Base-by-base conservation (phyloP, 2,888 invertebrate species). In the Herminia tarsipennalis region DNA sequence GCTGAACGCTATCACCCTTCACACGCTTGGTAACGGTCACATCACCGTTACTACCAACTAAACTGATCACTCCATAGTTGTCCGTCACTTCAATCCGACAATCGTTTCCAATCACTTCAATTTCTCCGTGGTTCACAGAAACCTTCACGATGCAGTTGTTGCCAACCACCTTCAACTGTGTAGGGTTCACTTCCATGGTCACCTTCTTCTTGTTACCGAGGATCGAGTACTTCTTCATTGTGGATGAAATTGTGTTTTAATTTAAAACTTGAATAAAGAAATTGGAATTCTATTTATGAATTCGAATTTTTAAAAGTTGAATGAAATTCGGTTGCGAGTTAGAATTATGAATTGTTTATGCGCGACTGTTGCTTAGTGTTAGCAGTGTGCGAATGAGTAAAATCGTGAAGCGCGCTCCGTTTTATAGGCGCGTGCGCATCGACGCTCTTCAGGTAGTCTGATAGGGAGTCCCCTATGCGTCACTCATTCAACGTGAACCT, bases 191-290 rank as follows among this genome's bases (percentile, higher is more conserved):
- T 47, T 88, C 88, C 88, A 90, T 88, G 18, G 89, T 90, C 49
- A 91, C 89, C 68, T 88, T 91, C 80, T 90, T 91, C 74, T 89
- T 91, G 73, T 91, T 88, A 13, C 90, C 90, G 46, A 91, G 77
- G 20, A 91, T 73, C 34, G 88, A 87, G 66, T 90, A 90, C 38
- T 78, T 81, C 76, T 91, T 90, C 90, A 91, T 91, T 70, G 77
- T 86, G 41, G 17, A 44, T 59, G 47, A 33, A 37, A 46, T 47
- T 60, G 49, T 30, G 6, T 40, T 30, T n/a, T 18, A 44, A 39
- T 50, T 43, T 35, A 38, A 46, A 53, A 40, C 48, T 58, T 36
- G 17, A 44, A 44, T 37, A 36, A 18, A 14, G 18, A 41, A 44
- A 37, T 49, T 25, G 8, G 18, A 49, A 45, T 56, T 40, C 18